Percentiles rank a stretch among this genome's conserved stretches.
Conservation (phyloP, 1,140 invertebrate species). For the Bilobella aurantiaca region DNA sequence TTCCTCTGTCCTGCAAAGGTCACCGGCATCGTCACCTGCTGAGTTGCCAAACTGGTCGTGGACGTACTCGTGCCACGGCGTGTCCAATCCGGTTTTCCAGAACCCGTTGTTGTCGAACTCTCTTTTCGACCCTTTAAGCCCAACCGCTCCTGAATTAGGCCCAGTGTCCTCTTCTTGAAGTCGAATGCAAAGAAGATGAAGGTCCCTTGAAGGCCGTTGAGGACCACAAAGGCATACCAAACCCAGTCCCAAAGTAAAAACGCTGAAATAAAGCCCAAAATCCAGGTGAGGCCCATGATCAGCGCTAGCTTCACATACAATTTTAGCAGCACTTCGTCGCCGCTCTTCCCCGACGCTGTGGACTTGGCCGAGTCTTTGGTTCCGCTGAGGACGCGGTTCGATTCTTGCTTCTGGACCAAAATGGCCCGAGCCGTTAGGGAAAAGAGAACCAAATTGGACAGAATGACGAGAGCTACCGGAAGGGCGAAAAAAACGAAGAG, state of each 20-base stretch:
- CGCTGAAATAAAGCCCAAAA: slow-evolving; percentile 42
- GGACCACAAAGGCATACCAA: slow-evolving; percentile 43
- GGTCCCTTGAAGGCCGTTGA: slow-evolving; percentile 44
- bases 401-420: not conserved
- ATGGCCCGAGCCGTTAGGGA: slow-evolving; percentile 38
- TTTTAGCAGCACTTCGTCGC: slow-evolving; percentile 38
- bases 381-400: not conserved
- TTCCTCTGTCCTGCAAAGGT: too few species aligned
- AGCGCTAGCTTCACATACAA: slow-evolving; percentile 45
- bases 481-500: slow-evolving; percentile 41
- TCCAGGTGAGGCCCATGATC: slow-evolving; percentile 47
- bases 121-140: not conserved
- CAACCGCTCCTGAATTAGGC: slow-evolving; percentile 37
- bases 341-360: slow-evolving; percentile 9
- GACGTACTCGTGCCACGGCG: not conserved
- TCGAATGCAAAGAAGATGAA: slow-evolving; percentile 46
- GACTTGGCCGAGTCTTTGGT: slow-evolving; percentile 21
- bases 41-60: not conserved
- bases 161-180: slow-evolving; percentile 38
- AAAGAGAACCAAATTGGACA: slow-evolving; percentile 41
- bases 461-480: slow-evolving; percentile 40
- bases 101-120: not conserved
- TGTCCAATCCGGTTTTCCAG: not conserved
- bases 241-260: slow-evolving; percentile 33
- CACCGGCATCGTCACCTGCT: too few species aligned